phyloP scores from a whole-genome alignment of 2,113 vertebrate species.

The Pavo muticus region DNA sequence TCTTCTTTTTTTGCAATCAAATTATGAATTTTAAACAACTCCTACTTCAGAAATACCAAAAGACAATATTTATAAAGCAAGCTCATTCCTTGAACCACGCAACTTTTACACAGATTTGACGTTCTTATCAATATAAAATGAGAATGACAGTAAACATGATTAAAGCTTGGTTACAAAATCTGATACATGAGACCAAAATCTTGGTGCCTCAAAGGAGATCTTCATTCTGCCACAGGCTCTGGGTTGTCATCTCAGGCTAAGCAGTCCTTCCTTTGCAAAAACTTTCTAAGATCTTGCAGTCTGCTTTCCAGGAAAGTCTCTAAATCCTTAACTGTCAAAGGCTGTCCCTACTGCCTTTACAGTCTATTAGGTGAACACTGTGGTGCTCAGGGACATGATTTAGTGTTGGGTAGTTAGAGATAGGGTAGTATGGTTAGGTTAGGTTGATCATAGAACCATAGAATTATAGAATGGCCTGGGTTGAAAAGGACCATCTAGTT shows the following conservation, averaged over 20 bases:
- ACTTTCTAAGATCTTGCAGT: neutral
- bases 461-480: too few species aligned
- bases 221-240: neutral
- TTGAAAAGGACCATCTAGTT: too few species aligned
- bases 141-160: neutral
- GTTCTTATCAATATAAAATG: fast-evolving
- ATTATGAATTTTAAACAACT: neutral
- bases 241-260: neutral
- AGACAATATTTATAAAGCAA: neutral
- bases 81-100: neutral
- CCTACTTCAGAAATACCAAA: neutral
- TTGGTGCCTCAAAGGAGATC: neutral
- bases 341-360: neutral
- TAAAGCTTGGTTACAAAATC: neutral
- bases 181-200: neutral
- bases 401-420: too few species aligned
- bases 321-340: neutral
- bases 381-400: too few species aligned
- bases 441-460: too few species aligned
- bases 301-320: neutral
- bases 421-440: too few species aligned
- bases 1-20: neutral
- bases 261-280: neutral
- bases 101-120: neutral
- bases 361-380: neutral